A percentile compares a stretch with the other conserved stretches of the same genome.
These are phyloP conservation scores for Clusia tigrina DNA, from an alignment of 2,888 invertebrate species.

Conservation along the genomic window DNA sequence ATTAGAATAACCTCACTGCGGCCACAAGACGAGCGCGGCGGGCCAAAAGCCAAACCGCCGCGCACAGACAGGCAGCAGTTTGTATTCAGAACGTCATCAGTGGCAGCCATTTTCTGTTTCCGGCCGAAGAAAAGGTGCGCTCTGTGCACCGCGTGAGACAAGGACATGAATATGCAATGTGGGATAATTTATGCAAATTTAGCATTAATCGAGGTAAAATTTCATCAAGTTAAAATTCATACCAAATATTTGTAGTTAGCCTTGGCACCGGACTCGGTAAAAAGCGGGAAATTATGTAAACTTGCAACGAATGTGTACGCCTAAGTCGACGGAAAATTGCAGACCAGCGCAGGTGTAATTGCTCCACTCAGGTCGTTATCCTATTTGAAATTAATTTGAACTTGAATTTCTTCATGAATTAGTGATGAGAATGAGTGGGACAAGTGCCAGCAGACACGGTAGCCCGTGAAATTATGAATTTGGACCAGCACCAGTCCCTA, in stretches of 20 bases:
- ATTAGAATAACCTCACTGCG: conserved; percentile 59
- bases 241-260: conserved; percentile 27
- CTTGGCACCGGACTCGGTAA: conserved; percentile 25
- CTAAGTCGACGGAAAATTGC: conserved; percentile 13
- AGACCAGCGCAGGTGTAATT: conserved; percentile 37
- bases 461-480: too few species aligned
- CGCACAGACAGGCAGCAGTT: neutral
- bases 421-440: too few species aligned
- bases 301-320: conserved; percentile 14
- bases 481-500: too few species aligned
- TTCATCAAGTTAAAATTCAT: conserved; percentile 41
- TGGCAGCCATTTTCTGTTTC: conserved; percentile 16
- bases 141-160: conserved; percentile 13
- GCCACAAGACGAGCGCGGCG: conserved; percentile 58
- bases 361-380: conserved; percentile 56
- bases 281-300: conserved; percentile 29
- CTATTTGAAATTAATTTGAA: conserved; percentile 38
- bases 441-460: too few species aligned
- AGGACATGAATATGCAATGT: conserved; percentile 62
- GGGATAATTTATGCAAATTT: conserved; percentile 66
- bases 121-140: neutral
- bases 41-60: conserved; percentile 28
- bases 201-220: conserved; percentile 59
- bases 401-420: neutral
- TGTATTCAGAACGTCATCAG: neutral